Evolutionary conservation across 2,888 invertebrate species (phyloP).

Genomic region (Ophion ellenae): DNA sequence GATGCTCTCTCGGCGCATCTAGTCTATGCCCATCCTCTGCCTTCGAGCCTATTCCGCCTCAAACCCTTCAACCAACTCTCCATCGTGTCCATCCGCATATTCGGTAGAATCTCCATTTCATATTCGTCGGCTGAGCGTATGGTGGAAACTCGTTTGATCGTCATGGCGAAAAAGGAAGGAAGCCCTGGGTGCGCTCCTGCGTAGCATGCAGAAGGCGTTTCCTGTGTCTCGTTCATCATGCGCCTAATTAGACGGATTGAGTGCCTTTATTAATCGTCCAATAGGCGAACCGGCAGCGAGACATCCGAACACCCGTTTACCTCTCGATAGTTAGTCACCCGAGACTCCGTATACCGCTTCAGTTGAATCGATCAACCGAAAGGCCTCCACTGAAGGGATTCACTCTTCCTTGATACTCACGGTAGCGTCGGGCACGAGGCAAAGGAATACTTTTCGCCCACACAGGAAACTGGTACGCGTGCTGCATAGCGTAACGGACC

Average conservation of each 20-base stretch:
- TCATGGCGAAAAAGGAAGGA: neutral
- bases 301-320: slow-evolving; percentile 72
- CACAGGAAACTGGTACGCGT: slow-evolving; percentile 11
- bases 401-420: slow-evolving; percentile 7
- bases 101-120: too few species aligned
- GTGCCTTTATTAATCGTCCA: slow-evolving; percentile 75
- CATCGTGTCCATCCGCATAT: too few species aligned
- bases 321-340: slow-evolving; percentile 69
- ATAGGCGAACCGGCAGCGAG: slow-evolving; percentile 62
- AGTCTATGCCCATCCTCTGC: too few species aligned
- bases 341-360: slow-evolving; percentile 52
- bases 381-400: slow-evolving; percentile 24
- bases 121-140: too few species aligned
- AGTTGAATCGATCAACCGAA: slow-evolving; percentile 36
- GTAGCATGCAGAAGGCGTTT: slow-evolving; percentile 50
- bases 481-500: slow-evolving; percentile 12
- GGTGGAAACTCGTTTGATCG: too few species aligned
- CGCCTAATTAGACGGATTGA: slow-evolving; percentile 73
- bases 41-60: too few species aligned
- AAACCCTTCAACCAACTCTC: too few species aligned
- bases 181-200: neutral
- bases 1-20: too few species aligned
- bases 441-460: slow-evolving; percentile 50
- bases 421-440: slow-evolving; percentile 20
- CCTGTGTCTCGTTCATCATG: slow-evolving; percentile 70